Conservation (phyloP, 2,888 invertebrate genomes). For the Malachius bipustulatus region DNA sequence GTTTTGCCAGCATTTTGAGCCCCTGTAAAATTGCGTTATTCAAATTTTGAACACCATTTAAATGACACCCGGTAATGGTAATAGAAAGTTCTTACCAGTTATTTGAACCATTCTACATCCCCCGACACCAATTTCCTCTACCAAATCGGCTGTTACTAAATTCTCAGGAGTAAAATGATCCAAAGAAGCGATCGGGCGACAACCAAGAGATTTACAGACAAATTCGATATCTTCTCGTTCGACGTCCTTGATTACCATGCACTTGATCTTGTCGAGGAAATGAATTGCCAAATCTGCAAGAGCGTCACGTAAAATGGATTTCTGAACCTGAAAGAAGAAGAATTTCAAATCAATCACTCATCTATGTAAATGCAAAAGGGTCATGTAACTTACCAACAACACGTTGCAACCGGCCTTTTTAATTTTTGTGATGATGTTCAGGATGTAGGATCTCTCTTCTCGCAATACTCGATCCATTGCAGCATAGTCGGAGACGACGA, state of each 20-base stretch:
- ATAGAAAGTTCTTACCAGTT: conserved; percentile 30
- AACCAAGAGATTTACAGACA: conserved; percentile 87
- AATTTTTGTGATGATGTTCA: conserved; percentile 97
- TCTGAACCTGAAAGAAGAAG: conserved; percentile 39
- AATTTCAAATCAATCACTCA: conserved; percentile 4
- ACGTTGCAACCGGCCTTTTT: conserved; percentile 98
- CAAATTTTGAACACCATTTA: no score
- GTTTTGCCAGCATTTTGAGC: conserved; percentile 77
- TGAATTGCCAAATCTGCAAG: conserved; percentile 94
- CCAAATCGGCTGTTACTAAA: conserved; percentile 82
- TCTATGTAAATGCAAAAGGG: background rate
- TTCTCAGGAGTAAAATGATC: conserved; percentile 94
- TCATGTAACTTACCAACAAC: conserved; percentile 55
- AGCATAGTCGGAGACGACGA: conserved; percentile 96
- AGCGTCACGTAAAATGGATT: conserved; percentile 80
- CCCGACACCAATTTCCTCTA: conserved; percentile 85
- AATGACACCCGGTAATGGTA: no score
- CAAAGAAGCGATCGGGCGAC: conserved; percentile 94
- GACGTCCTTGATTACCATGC: conserved; percentile 95
- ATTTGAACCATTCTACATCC: conserved; percentile 79
- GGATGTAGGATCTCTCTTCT: conserved; percentile 93
- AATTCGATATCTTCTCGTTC: conserved; percentile 98
- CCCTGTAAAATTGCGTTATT: conserved; percentile 37
- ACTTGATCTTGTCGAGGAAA: conserved; percentile 97
- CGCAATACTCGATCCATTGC: conserved; percentile 98